phyloP scores from a whole-genome alignment of 2,113 vertebrate genomes.

The Pollimyrus isidori region DNA sequence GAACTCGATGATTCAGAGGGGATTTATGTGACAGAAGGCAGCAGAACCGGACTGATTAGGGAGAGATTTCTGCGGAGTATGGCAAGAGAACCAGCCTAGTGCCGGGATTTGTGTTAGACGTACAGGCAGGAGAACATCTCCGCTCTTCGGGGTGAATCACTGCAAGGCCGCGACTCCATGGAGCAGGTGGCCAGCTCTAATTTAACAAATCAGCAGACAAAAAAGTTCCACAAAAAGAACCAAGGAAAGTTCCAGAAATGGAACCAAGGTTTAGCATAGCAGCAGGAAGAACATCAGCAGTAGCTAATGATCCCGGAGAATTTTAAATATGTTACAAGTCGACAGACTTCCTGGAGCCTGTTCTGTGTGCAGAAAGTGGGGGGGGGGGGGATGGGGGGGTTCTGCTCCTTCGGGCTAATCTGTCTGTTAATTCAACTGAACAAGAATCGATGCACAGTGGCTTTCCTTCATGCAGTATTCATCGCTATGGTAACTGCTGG shows the following conservation, averaged over 20 bases:
- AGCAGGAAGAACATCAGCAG: background rate
- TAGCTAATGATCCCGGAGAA: background rate
- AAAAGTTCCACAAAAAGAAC: background rate
- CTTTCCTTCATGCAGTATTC: background rate
- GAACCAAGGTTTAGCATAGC: background rate
- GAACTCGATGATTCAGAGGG: background rate
- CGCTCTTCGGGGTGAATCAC: background rate
- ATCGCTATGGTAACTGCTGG: background rate
- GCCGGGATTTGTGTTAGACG: background rate
- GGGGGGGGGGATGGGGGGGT: too few relatives aligned
- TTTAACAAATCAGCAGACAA: background rate
- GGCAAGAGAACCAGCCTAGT: background rate
- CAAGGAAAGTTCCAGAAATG: background rate
- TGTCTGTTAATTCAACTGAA: background rate
- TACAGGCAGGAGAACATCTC: background rate
- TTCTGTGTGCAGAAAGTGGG: background rate
- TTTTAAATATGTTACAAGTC: background rate
- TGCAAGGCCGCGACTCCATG: background rate
- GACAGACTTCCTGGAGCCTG: background rate
- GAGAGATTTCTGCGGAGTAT: background rate
- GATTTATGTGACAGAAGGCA: background rate
- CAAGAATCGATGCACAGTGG: background rate
- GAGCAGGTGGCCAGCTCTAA: background rate
- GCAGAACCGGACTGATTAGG: background rate
- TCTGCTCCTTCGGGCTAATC: background rate